A percentile compares a stretch with the other conserved stretches of the same genome.
phyloP scores from a whole-genome alignment of 2,113 vertebrate species.

The Cololabis saira region DNA sequence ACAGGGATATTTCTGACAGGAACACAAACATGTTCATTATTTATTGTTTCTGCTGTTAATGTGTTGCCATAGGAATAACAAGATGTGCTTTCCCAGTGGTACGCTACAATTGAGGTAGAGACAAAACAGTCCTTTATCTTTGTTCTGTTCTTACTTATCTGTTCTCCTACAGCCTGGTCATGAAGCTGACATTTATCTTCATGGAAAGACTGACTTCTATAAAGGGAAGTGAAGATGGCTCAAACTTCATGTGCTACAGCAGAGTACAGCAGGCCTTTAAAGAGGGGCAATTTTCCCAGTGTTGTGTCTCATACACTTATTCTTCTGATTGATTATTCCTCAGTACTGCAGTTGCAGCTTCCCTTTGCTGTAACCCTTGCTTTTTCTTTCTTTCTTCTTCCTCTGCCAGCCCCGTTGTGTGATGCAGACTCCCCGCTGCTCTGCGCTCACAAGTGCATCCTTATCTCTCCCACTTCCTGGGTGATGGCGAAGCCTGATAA shows the following conservation, averaged over 20 bases:
- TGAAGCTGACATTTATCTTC: conserved; percentile 43
- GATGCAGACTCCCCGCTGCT: conserved; percentile 38
- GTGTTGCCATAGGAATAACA: not conserved
- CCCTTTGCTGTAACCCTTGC: not conserved
- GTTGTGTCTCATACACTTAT: conserved; percentile 24
- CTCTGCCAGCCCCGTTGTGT: conserved; percentile 5
- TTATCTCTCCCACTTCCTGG: conserved; percentile 61
- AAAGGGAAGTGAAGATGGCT: not conserved
- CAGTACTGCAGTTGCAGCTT: not conserved
- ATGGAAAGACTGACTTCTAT: conserved; percentile 34
- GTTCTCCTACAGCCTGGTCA: not conserved
- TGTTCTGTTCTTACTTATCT: conserved; percentile 18
- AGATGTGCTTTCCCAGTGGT: not conserved
- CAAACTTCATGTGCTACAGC: conserved; percentile 9
- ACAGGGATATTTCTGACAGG: not conserved
- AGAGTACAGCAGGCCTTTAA: conserved; percentile 30
- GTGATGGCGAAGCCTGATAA: conserved; percentile 67
- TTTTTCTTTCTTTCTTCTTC: not conserved
- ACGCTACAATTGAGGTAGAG: not conserved
- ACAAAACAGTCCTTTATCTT: conserved; percentile 1
- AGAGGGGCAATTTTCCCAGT: conserved; percentile 17
- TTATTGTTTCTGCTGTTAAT: not conserved
- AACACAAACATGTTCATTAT: conserved; percentile 6
- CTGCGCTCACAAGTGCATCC: conserved; percentile 42
- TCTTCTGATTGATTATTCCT: conserved; percentile 25